Evolutionary conservation across 53 echinoderm and acorn worm genomes (phyloP).

Genomic region (Pentamera pediparva): DNA sequence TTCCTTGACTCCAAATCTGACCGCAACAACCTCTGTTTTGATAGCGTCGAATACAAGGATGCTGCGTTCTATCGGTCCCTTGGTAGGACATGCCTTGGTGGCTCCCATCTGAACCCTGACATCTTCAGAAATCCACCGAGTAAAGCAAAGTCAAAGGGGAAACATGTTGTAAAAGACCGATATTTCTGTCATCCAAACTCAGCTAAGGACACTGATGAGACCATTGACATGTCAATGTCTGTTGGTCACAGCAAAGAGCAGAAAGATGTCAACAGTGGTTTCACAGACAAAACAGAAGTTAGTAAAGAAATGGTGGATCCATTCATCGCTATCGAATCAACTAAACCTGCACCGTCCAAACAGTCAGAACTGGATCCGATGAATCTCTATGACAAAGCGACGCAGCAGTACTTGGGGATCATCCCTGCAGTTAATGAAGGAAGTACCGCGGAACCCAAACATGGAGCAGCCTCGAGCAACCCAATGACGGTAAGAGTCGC

Average conservation of each 20-base stretch:
- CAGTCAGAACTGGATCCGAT: slow-evolving; percentile 53
- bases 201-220: neutral
- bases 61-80: slow-evolving; percentile 64
- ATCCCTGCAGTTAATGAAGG: neutral
- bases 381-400: slow-evolving; percentile 56
- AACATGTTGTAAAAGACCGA: slow-evolving; percentile 19
- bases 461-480: neutral
- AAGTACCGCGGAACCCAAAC: neutral
- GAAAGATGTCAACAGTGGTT: neutral
- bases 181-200: slow-evolving; percentile 38
- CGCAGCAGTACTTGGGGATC: slow-evolving; percentile 26
- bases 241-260: neutral
- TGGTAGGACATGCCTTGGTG: slow-evolving; percentile 74
- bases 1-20: slow-evolving; percentile 65
- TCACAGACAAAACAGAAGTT: neutral
- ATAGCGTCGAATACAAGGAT: slow-evolving; percentile 71
- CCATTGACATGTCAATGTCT: slow-evolving; percentile 20
- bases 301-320: slow-evolving; percentile 33
- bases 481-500: slow-evolving; percentile 41
- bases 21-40: slow-evolving; percentile 78
- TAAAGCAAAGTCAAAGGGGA: slow-evolving; percentile 49
- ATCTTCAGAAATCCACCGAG: slow-evolving; percentile 47
- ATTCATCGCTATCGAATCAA: slow-evolving; percentile 16
- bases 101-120: slow-evolving; percentile 25
- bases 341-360: neutral